Evolutionary conservation across 2,797 vertebrate genomes (phyloP).

Genomic region (Thalassophryne amazonica): DNA sequence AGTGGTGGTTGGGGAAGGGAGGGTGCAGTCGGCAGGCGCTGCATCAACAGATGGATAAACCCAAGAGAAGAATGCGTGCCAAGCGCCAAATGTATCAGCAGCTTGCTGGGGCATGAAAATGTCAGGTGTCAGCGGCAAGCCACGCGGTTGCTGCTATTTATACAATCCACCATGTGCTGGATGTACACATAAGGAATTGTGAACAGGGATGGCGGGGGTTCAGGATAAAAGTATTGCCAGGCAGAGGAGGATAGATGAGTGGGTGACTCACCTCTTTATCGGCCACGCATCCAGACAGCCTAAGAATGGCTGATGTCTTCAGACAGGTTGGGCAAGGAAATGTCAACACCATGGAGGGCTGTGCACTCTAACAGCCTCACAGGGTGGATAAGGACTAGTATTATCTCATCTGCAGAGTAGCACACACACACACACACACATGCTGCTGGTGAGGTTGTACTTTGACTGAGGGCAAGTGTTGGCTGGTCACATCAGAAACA

Average conservation of each 20-base stretch:
- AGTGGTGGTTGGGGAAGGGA: constrained; percentile 48
- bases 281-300: constrained; percentile 53
- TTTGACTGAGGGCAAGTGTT: constrained; percentile 46
- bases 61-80: constrained; percentile 68
- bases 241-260: constrained; percentile 54
- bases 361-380: constrained; percentile 48
- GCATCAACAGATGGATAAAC: constrained; percentile 77
- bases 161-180: constrained; percentile 68
- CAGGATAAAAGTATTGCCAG: constrained; percentile 45
- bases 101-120: constrained; percentile 76
- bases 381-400: constrained; percentile 53
- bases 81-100: constrained; percentile 70
- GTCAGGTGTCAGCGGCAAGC: constrained; percentile 75
- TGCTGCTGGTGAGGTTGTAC: constrained; percentile 23
- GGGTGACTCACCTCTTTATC: constrained; percentile 72
- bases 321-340: constrained; percentile 65
- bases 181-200: constrained; percentile 74
- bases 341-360: constrained; percentile 63
- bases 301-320: constrained; percentile 55
- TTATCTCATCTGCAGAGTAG: constrained; percentile 64
- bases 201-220: constrained; percentile 48
- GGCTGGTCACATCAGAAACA: constrained; percentile 48
- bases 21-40: constrained; percentile 33
- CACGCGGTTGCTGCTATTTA: constrained; percentile 71
- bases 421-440: constrained; percentile 43